Evolutionary conservation across 1,140 invertebrate species (phyloP).

Genomic region (Panulirus ornatus): DNA sequence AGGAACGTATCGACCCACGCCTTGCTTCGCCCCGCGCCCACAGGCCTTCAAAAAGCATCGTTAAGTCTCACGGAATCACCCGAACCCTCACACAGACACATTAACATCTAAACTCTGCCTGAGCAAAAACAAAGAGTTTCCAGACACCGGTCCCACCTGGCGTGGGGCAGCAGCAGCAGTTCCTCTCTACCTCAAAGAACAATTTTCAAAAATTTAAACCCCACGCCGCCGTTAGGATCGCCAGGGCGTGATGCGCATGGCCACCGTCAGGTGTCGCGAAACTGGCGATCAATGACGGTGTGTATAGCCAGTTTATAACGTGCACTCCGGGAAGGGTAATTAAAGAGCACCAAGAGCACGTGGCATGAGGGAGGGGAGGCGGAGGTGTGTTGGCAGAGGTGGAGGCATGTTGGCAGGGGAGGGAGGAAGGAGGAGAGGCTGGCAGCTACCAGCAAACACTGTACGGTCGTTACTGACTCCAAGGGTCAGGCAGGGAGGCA

Average conservation of each 20-base stretch:
- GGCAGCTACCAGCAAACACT: no score
- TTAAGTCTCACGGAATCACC: not conserved
- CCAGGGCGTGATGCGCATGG: constrained; percentile 48
- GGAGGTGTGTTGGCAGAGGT: not conserved
- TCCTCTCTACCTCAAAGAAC: constrained; percentile 33
- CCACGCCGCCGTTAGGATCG: constrained; percentile 1
- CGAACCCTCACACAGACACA: not conserved
- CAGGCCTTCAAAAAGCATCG: no score
- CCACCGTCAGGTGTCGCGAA: constrained; percentile 58
- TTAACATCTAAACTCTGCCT: not conserved
- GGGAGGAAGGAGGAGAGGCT: not conserved
- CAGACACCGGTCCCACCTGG: not conserved
- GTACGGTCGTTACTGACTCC: no score
- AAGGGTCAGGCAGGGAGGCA: no score
- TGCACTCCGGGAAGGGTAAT: constrained; percentile 55
- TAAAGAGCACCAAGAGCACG: constrained; percentile 60
- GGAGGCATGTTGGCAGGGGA: not conserved
- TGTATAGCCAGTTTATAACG: constrained; percentile 53
- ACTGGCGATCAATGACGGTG: constrained; percentile 57
- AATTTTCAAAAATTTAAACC: constrained; percentile 49
- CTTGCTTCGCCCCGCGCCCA: no score
- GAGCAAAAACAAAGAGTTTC: not conserved
- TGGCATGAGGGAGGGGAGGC: not conserved
- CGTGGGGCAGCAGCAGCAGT: not conserved
- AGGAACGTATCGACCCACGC: no score